phyloP scores from a whole-genome alignment of 1,140 invertebrate species.

The Venustaconcha ellipsiformis region DNA sequence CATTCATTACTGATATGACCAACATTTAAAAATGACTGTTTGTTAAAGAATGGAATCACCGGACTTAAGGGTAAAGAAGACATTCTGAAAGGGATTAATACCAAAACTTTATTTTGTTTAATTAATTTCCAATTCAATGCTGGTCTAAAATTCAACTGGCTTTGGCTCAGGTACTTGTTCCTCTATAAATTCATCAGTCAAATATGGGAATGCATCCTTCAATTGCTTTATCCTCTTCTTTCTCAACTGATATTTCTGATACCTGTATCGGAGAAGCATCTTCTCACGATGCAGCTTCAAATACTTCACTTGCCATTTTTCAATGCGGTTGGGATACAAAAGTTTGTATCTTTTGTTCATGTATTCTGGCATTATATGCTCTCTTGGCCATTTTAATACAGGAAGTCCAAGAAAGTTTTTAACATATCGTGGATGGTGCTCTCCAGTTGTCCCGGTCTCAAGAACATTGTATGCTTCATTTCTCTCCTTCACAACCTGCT shows the following conservation, averaged over 20 bases:
- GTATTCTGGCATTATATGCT: conserved; percentile 47
- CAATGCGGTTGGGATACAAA: conserved; percentile 22
- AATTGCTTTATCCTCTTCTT: conserved; percentile 23
- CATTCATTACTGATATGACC: no score
- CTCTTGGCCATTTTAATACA: conserved; percentile 23
- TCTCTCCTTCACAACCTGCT: conserved; percentile 90
- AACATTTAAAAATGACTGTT: no score
- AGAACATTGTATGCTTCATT: conserved; percentile 91
- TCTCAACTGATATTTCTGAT: conserved; percentile 9
- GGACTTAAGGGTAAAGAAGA: no score
- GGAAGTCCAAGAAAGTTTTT: conserved; percentile 49
- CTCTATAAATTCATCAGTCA: conserved; percentile 17
- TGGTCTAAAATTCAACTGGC: no score
- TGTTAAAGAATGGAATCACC: no score
- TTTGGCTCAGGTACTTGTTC: no score
- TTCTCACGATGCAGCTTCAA: conserved; percentile 43
- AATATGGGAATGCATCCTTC: conserved; percentile 45
- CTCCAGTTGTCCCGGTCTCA: conserved; percentile 81
- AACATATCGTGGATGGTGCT: conserved; percentile 27
- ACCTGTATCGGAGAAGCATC: conserved; percentile 5
- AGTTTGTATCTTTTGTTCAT: conserved; percentile 40
- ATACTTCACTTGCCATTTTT: conserved; percentile 37
- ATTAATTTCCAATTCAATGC: no score
- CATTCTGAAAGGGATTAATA: no score
- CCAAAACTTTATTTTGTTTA: no score